These are phyloP conservation scores for Drosophila barbarae DNA, from an alignment of 2,888 invertebrate genomes.

Conservation along the genomic window DNA sequence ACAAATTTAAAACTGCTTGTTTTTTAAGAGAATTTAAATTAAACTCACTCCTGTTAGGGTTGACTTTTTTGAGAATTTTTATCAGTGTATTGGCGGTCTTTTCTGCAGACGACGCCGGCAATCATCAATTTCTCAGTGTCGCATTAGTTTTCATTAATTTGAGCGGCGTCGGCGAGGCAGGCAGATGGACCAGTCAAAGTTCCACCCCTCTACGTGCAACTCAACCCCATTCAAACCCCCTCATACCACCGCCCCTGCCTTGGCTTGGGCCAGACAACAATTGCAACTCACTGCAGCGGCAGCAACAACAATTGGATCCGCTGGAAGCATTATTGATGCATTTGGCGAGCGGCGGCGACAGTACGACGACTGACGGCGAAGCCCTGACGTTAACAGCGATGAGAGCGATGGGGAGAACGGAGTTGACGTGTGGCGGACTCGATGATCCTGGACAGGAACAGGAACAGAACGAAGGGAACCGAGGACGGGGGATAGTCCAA, in stretches of 20 bases:
- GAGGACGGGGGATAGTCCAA: conserved; percentile 4
- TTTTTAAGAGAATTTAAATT: no score
- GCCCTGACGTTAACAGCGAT: conserved; percentile 43
- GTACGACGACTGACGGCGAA: conserved; percentile 50
- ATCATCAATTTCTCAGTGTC: conserved; percentile 76
- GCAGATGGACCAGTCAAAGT: conserved; percentile 60
- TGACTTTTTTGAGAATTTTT: no score
- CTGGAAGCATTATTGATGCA: conserved; percentile 69
- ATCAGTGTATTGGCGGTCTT: conserved; percentile 27
- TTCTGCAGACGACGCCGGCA: conserved; percentile 57
- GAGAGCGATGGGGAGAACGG: conserved; percentile 30
- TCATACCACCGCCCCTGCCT: background rate
- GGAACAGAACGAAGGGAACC: background rate
- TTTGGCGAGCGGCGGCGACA: conserved; percentile 66
- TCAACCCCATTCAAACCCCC: background rate
- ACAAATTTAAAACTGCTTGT: no score
- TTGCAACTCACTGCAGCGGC: conserved; percentile 48
- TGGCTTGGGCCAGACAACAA: conserved; percentile 57
- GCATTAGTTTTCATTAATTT: conserved; percentile 76
- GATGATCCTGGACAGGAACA: conserved; percentile 42
- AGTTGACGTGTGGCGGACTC: conserved; percentile 56
- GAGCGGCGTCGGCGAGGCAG: conserved; percentile 57
- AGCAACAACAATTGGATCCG: conserved; percentile 57
- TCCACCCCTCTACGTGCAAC: conserved; percentile 14
- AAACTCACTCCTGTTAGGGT: no score